phyloP scores from a whole-genome alignment of 2,797 vertebrate genomes.

The Cirrhinus molitorella region DNA sequence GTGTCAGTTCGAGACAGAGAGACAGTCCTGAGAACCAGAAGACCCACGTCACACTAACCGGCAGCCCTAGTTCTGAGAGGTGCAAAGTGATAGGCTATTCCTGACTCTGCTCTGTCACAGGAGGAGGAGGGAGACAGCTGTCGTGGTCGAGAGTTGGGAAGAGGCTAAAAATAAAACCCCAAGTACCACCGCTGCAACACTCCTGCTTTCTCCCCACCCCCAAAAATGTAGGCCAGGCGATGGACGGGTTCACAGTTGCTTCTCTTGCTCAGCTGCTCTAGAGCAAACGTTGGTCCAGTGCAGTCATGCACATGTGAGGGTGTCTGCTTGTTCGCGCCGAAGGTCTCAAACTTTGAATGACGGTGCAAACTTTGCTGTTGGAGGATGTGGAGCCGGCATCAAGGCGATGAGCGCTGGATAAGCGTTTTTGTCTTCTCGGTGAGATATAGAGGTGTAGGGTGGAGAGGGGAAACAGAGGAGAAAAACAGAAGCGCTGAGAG shows the following conservation, averaged over 20 bases:
- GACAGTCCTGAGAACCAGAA: constrained; percentile 50
- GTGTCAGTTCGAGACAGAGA: constrained; percentile 52
- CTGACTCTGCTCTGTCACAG: constrained; percentile 70
- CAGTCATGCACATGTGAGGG: background rate
- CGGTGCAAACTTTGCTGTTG: background rate
- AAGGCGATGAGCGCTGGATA: background rate
- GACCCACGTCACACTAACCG: constrained; percentile 51
- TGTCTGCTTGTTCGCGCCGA: constrained; percentile 4
- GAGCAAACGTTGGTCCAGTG: constrained; percentile 24
- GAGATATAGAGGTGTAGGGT: constrained; percentile 8
- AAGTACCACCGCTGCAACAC: constrained; percentile 66
- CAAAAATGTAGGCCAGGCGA: constrained; percentile 59
- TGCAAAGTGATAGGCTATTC: constrained; percentile 71
- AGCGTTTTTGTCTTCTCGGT: background rate
- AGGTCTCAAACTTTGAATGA: background rate
- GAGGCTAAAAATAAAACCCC: constrained; percentile 90
- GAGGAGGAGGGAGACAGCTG: constrained; percentile 87
- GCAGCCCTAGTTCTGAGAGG: constrained; percentile 41
- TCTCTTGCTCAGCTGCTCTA: constrained; percentile 67
- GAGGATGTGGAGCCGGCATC: background rate
- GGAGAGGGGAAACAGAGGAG: constrained; percentile 50
- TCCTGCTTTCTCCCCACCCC: constrained; percentile 55
- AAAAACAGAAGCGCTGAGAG: constrained; percentile 65
- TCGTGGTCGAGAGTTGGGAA: constrained; percentile 76
- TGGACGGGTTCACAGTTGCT: constrained; percentile 64